Base-by-base conservation (phyloP, 2,888 invertebrate species). In the Capitulum mitella region DNA sequence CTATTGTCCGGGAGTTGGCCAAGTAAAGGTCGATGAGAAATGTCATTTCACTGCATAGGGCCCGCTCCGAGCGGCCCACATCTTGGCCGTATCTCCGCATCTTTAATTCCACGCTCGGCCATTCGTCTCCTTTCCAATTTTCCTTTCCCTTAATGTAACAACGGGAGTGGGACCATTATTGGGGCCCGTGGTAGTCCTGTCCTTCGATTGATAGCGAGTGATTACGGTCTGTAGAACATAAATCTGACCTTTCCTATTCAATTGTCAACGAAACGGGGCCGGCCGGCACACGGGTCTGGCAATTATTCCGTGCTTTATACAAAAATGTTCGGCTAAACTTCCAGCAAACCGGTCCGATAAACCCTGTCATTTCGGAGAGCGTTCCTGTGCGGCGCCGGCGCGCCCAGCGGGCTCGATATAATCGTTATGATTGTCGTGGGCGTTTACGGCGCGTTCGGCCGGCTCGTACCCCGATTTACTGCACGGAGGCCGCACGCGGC, bases 231-330 rank as follows among this genome's bases (percentile, higher is more conserved):
- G 32, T 29, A 29, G 16, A 12, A 34, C 64, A 64, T 64, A 64
- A 64, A 64, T 64, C 64, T 29, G 34, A 64, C 64, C 64, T 64
- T 64, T 34, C 64, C 64, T 34, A 34, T 64, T 64, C 64, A 34
- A 64, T 64, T 64, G 64, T 64, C 64, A 64, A 29, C 64, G 64
- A 6, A 14, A 34, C 32, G 19, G 19, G 19, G 34, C 58, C 51
- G 19, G 19, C 34, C 32, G 34, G 64, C 64, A 58, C 64, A 19
- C 29, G 19, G 3, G 64, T 34, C 34, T 19, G 19, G 34, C 19
- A 64, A 64, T 64, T 64, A 64, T 64, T 34, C 64, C 64, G 0
- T 14, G 34, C 19, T 34, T 19, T 19, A 29, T 6, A 32, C 64
- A 12, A 19, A 64, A 64, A 29, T 64, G 8, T 3, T n/a, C n/a